Evolutionary conservation across 1,140 invertebrate species (phyloP).

Genomic region (Battus philenor): DNA sequence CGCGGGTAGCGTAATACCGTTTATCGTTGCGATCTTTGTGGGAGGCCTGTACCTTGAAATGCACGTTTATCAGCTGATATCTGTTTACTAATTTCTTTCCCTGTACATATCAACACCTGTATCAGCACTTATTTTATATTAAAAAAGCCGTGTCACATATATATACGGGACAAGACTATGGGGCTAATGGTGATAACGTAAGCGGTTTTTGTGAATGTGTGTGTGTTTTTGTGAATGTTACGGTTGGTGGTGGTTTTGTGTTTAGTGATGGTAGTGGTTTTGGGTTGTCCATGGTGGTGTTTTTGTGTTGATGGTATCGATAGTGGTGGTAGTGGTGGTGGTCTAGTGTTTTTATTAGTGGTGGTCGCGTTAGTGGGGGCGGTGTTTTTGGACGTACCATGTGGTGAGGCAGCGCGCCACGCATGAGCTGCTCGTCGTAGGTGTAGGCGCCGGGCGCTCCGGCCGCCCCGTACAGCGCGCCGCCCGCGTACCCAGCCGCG

Average conservation of each 20-base stretch:
- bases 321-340: not conserved
- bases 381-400: constrained; percentile 28
- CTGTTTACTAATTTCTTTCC: too few relatives aligned
- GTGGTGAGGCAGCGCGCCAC: constrained; percentile 50
- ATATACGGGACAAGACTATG: too few relatives aligned
- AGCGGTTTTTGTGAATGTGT: too few relatives aligned
- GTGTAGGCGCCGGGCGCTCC: constrained; percentile 38
- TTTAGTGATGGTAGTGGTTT: not conserved
- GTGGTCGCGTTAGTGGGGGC: not conserved
- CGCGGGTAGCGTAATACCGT: too few relatives aligned
- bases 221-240: not conserved
- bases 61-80: too few relatives aligned
- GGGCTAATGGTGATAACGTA: too few relatives aligned
- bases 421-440: constrained; percentile 58
- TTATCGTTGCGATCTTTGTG: too few relatives aligned
- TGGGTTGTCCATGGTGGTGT: not conserved
- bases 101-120: too few relatives aligned
- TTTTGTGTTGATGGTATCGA: too few relatives aligned
- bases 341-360: not conserved
- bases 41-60: too few relatives aligned
- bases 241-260: not conserved
- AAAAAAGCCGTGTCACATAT: too few relatives aligned
- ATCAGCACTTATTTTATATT: too few relatives aligned
- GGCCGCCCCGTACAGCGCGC: constrained; percentile 55
- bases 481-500: constrained; percentile 43